phyloP scores from a whole-genome alignment of 2,888 invertebrate genomes.

The Laothoe populi region DNA sequence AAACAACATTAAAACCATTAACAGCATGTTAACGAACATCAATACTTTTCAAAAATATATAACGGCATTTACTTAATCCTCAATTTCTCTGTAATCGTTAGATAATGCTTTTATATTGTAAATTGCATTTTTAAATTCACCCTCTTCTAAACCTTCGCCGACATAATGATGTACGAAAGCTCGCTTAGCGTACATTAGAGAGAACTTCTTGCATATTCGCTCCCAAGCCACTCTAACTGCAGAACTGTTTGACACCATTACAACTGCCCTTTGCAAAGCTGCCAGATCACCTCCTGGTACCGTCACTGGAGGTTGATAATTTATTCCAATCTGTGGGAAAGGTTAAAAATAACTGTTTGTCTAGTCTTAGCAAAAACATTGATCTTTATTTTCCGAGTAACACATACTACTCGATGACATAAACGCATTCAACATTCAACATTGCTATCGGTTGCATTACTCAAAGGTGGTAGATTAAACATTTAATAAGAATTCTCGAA shows the following conservation, averaged over 20 bases:
- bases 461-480: no score
- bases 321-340: conserved; percentile 87
- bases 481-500: no score
- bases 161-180: conserved; percentile 96
- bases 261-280: conserved; percentile 90
- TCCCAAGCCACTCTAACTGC: conserved; percentile 93
- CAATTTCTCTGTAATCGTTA: conserved; percentile 88
- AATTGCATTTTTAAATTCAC: conserved; percentile 86
- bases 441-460: no score
- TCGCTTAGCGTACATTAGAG: conserved; percentile 91
- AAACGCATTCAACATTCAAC: no score
- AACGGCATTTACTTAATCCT: conserved; percentile 55
- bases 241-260: conserved; percentile 93
- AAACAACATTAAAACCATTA: no score
- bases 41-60: no score
- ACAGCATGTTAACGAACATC: no score
- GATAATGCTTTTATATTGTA: conserved; percentile 87
- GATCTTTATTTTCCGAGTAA: background rate
- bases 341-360: background rate
- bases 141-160: conserved; percentile 90
- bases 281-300: conserved; percentile 91
- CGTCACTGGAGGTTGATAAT: conserved; percentile 90
- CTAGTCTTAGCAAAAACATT: background rate
- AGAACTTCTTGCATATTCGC: conserved; percentile 90
- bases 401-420: background rate